Evolutionary conservation across 35 echinoderm and acorn worm species (phyloP).

Genomic region (Ophioderma brevispina): DNA sequence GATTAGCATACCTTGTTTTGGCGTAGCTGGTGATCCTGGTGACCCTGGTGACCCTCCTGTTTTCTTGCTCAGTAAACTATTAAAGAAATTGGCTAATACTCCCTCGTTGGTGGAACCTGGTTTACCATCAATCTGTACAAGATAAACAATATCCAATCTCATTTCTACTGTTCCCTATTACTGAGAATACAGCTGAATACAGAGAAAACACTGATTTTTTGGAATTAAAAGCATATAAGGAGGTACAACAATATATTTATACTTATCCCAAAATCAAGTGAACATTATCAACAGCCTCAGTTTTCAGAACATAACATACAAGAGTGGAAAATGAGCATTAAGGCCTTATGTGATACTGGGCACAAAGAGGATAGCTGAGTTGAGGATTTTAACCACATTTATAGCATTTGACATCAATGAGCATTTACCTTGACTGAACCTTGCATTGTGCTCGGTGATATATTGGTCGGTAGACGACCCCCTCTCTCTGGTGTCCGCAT

Average conservation of each 20-base stretch:
- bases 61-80: slow-evolving; percentile 99
- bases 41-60: slow-evolving; percentile 60
- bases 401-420: no score
- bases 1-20: background rate
- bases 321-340: no score
- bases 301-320: no score
- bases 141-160: background rate
- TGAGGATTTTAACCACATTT: no score
- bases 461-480: slow-evolving; percentile 57
- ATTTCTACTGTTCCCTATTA: background rate
- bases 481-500: slow-evolving; percentile 78
- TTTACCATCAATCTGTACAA: slow-evolving; percentile 69
- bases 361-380: no score
- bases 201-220: background rate
- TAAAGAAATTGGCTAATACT: slow-evolving; percentile 99
- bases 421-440: slow-evolving; percentile 62
- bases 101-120: slow-evolving; percentile 89
- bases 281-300: no score
- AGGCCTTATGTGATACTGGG: no score
- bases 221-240: background rate
- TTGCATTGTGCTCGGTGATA: slow-evolving; percentile 70
- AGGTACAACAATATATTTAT: background rate
- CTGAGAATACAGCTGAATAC: background rate
- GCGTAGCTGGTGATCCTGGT: slow-evolving; percentile 25
- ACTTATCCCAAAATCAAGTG: no score